Evolutionary conservation across 2,113 vertebrate species (phyloP).

Genomic region (Tautogolabrus adspersus): DNA sequence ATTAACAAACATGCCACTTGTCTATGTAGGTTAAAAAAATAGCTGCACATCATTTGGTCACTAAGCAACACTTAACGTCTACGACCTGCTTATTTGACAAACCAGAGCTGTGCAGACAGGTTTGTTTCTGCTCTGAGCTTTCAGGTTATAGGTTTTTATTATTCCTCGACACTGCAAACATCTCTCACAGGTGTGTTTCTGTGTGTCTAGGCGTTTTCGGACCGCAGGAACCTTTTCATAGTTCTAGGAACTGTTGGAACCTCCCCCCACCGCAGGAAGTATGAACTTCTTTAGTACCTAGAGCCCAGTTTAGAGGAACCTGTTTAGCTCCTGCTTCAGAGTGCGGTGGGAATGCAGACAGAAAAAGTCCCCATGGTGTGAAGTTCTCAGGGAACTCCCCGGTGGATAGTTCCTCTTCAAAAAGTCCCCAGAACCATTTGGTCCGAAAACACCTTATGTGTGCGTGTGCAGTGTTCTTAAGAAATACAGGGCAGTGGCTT

Average conservation of each 20-base stretch:
- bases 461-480: background rate
- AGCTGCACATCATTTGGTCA: constrained; percentile 72
- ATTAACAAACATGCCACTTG: constrained; percentile 58
- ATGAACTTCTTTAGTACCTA: no score
- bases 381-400: no score
- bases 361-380: no score
- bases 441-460: background rate
- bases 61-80: constrained; percentile 48
- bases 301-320: no score
- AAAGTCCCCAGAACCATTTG: no score
- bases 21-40: constrained; percentile 48
- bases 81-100: constrained; percentile 13
- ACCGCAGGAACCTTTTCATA: no score
- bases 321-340: no score
- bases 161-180: constrained; percentile 6
- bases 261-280: no score
- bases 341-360: no score
- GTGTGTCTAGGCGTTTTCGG: background rate
- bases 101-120: background rate
- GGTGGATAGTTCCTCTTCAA: no score
- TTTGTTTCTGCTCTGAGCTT: background rate
- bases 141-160: background rate
- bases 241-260: no score
- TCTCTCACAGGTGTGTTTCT: background rate
- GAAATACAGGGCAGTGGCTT: constrained; percentile 57